Base-by-base conservation (phyloP, 2,113 vertebrate genomes). In the Motacilla alba region DNA sequence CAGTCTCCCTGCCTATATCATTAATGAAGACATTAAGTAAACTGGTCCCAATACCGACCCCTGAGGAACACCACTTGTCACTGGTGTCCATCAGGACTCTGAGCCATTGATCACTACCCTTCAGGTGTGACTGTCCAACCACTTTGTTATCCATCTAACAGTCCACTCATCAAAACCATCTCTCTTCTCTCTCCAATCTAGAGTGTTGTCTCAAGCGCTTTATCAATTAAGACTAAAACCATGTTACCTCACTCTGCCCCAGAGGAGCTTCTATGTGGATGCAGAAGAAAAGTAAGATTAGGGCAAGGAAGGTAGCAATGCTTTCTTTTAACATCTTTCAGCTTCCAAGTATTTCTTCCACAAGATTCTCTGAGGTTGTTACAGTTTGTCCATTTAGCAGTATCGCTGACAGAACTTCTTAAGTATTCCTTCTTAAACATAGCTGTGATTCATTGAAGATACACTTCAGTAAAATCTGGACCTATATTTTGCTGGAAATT, bases 381-480 rank as follows among this genome's bases (percentile, higher is more conserved):
- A 74, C 0, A 1, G 19, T 50, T 76, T 52, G 18, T n/a, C 15
- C 21, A 73, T 52, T 80, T 44, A 83, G 20, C 22, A 55, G 7
- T 10, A 28, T 5, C 3, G 6, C 5, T 2, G 0, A 69, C 2
- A 62, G 35, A 60, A 60, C n/a, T 55, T 67, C 16, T 9, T 20
- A 56, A 47, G 37, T 31, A 69, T 18, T 73, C 39, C 20, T 74
- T 33, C 52, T 56, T 35, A 64, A 62, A 60, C 16, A 43, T 0
- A 82, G 15, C 15, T 76, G 28, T 49, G 37, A 37, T 37, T 9
- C 21, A 89, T 20, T 12, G 39, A 79, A 67, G 28, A 43, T 6
- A 31, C 2, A 64, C 6, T 35, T 74, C 15, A 27, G 30, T 60
- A 79, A 67, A 74, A 72, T 43, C 1, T 27, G 3, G 17, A 89